Conservation (phyloP, 2,888 invertebrate species). For the Heliothis peltigera region DNA sequence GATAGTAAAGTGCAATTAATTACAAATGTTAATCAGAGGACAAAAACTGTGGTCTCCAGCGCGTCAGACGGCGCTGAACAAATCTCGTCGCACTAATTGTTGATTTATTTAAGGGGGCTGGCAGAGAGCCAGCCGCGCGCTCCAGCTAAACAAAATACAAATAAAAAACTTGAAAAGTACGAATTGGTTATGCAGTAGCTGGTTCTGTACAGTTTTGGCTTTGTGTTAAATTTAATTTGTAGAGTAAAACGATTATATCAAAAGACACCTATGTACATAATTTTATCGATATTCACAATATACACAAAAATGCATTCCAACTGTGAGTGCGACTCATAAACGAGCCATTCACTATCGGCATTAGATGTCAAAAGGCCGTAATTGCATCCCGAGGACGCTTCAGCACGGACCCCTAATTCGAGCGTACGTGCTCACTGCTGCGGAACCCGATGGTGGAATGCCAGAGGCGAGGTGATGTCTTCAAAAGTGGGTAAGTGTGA, state of each 20-base stretch:
- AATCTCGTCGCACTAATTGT: slow-evolving; percentile 56
- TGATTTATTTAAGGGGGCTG: slow-evolving; percentile 58
- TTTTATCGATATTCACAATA: too few species aligned
- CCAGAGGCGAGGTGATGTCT: slow-evolving; percentile 7
- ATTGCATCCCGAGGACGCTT: slow-evolving; percentile 26
- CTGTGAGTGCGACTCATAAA: slow-evolving; percentile 3
- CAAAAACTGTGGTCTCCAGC: background rate
- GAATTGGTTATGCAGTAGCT: background rate
- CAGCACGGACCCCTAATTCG: slow-evolving; percentile 23
- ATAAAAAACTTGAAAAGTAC: slow-evolving; percentile 30
- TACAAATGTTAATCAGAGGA: slow-evolving; percentile 36
- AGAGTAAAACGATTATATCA: background rate
- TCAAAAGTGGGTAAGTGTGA: slow-evolving; percentile 5
- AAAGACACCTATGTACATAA: too few species aligned
- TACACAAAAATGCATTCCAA: background rate
- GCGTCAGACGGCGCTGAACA: slow-evolving; percentile 37
- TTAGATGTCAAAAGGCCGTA: slow-evolving; percentile 41
- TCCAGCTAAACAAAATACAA: slow-evolving; percentile 32
- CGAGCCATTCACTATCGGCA: slow-evolving; percentile 14
- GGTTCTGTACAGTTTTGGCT: slow-evolving; percentile 20
- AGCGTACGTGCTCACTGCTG: slow-evolving; percentile 34
- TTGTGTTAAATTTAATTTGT: background rate
- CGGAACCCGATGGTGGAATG: slow-evolving; percentile 4
- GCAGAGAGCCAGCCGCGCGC: slow-evolving; percentile 42
- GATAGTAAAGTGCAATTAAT: slow-evolving; percentile 16